Evolutionary conservation across 1,140 invertebrate genomes (phyloP), one percentile per base, ranked within the genome.

Genomic region (Anastrepha ludens): DNA sequence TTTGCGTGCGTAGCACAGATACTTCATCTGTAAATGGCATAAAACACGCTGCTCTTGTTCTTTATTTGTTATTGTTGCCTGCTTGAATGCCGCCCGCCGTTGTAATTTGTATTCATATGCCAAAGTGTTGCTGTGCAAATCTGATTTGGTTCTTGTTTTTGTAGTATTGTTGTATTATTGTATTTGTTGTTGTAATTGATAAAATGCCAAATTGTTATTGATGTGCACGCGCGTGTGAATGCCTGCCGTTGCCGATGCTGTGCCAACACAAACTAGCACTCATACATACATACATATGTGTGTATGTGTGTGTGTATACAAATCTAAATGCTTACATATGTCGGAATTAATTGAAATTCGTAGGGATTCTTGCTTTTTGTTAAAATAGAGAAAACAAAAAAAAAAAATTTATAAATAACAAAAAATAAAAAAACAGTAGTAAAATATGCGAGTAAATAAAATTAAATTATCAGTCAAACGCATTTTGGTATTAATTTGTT

Each of bases 181-280:
- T 55, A 20, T 8, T 55, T 58, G 41, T 87, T 87, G 86, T 70
- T 87, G 86, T 87, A 87, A 87, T 62, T 87, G 67, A 87, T 87
- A 87, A 78, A 60, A 74, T 87, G 87, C 70, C 87, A 87, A 87
- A 87, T 87, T 78, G 70, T 87, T 87, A 87, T 87, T 87, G 67
- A 87, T 87, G 87, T 59, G 55, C 67, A 78, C 50, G 87, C 87
- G 86, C 60, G 41, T 87, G 86, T 62, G 67, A 74, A 44, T 74
- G 67, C 15, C 17, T 74, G 67, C 15, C 7, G 39, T 13, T 74
- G 65, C 13, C 6, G 3, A 13, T 41, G 7, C 1, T 74, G 67
- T 39, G 5, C 2, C 2, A 47, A 47, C 9, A 47, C 11, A 44
- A 47, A 29, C 29, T 29, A 29, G 29, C 29, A 29, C 29, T 29